These are phyloP conservation scores for Epirrita christyi DNA, from an alignment of 2,888 invertebrate species.

Conservation along the genomic window DNA sequence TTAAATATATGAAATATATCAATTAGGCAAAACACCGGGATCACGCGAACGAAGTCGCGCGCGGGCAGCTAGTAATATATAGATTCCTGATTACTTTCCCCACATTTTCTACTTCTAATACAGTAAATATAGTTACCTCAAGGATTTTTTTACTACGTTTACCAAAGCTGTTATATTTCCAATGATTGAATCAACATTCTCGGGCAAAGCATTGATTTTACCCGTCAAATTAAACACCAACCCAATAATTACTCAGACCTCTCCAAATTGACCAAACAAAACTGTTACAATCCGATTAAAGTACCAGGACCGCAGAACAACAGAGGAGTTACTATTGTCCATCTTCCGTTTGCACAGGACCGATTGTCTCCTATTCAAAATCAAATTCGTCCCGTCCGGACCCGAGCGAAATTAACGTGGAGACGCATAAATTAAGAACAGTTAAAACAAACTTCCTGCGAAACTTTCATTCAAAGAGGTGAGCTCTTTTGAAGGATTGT, in stretches of 20 bases:
- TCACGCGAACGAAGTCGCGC: too few species aligned
- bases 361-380: constrained; percentile 63
- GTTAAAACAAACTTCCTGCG: constrained; percentile 67
- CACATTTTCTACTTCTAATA: too few species aligned
- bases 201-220: constrained; percentile 2
- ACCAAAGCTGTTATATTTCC: too few species aligned
- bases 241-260: constrained; percentile 24
- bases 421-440: constrained; percentile 76
- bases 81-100: too few species aligned
- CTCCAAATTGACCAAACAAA: constrained; percentile 23
- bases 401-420: constrained; percentile 69
- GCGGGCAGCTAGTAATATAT: too few species aligned
- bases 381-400: constrained; percentile 62
- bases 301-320: constrained; percentile 40
- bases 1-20: too few species aligned
- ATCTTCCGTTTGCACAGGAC: constrained; percentile 49
- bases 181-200: not conserved
- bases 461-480: constrained; percentile 70
- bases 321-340: constrained; percentile 53
- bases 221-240: constrained; percentile 7
- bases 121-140: too few species aligned
- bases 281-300: constrained; percentile 38
- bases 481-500: constrained; percentile 68
- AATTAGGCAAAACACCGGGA: too few species aligned
- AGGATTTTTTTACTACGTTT: too few species aligned